Base-by-base conservation (phyloP, 2,888 invertebrate species). In the Corbicula japonica region DNA sequence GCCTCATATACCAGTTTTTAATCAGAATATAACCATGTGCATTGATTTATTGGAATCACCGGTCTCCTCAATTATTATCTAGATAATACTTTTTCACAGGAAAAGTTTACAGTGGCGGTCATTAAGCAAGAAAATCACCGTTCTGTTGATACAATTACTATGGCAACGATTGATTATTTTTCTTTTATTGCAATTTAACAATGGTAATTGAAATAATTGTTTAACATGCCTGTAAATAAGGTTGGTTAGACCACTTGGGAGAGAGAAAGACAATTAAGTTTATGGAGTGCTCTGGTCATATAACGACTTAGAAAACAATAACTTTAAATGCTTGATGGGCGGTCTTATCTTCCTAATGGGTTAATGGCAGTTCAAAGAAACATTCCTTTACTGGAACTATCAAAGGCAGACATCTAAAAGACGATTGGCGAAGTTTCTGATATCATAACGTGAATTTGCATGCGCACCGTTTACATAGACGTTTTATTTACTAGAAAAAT, bases 131-230 rank as follows among this genome's bases (percentile, higher is more conserved):
- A 54, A 66, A 54, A 48, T 35, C 48, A 21, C 56, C n/a, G 15
- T 54, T 34, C 35, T 44, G 46, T 48, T 65, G 58, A 35, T 65
- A 30, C 21, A 18, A 58, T 73, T 35, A 30, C 73, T 50, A 48
- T 65, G 23, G 65, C 32, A 34, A 73, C 63, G 21, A 73, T 73
- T 60, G 48, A 73, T 71, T 48, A 50, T 30, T 60, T 34, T 15
- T 58, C 1, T 44, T 30, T 71, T 73, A 58, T 65, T 58, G 65
- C 65, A 65, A 56, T 52, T 54, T 73, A 73, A 73, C 28, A 35
- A 73, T 21, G 46, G 48, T 73, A 65, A 73, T 65, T 73, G 54
- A 46, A 58, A 48, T 58, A 21, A 28, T 23, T 30, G 48, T 56
- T 58, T 65, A 48, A 35, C 65, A 32, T 41, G 63, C 35, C 52